A percentile compares a stretch with the other conserved stretches of the same genome.
These are phyloP conservation scores for Beris chalybata DNA, from an alignment of 2,888 invertebrate species.

Conservation along the genomic window DNA sequence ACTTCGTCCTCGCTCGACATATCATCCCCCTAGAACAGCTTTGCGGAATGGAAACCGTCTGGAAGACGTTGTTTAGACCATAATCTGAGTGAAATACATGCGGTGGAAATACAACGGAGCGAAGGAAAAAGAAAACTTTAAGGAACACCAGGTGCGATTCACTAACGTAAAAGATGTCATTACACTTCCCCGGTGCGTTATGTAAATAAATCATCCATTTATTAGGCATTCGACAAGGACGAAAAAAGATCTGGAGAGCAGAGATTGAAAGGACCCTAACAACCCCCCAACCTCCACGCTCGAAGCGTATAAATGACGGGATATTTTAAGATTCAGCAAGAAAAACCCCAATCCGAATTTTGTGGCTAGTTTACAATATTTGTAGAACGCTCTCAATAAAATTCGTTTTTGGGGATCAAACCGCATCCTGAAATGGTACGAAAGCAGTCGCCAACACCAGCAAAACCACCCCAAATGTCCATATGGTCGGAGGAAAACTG, in stretches of 20 bases:
- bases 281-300: too few species aligned
- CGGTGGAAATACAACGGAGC: conserved; percentile 14
- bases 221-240: conserved; percentile 17
- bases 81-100: not conserved
- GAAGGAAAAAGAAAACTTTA: conserved; percentile 2
- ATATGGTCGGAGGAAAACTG: not conserved
- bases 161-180: conserved; percentile 35
- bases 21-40: too few species aligned
- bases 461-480: not conserved
- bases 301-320: not conserved
- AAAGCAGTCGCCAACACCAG: not conserved
- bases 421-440: not conserved
- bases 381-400: not conserved
- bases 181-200: conserved; percentile 31
- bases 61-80: too few species aligned
- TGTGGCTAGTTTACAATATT: not conserved
- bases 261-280: too few species aligned
- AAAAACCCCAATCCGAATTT: not conserved
- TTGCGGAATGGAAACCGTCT: too few species aligned
- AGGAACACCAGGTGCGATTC: conserved; percentile 35
- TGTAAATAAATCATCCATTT: conserved; percentile 34
- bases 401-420: conserved; percentile 2
- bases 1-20: too few species aligned
- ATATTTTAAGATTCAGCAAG: not conserved
- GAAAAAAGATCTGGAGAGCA: not conserved